phyloP scores from a whole-genome alignment of 2,797 vertebrate species.

The Rhinophrynus dorsalis region DNA sequence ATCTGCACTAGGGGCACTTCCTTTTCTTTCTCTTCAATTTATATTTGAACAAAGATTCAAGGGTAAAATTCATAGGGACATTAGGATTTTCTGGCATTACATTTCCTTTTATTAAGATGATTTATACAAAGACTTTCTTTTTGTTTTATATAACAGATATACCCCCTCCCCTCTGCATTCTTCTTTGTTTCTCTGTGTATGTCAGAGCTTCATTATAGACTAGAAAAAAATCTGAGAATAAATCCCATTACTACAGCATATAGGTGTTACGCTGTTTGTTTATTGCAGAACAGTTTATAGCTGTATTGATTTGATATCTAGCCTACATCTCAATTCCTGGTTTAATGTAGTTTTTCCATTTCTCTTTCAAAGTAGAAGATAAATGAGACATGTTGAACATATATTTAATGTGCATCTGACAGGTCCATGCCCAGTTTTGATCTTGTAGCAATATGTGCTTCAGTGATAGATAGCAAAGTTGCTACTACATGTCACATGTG shows the following conservation, averaged over 20 bases:
- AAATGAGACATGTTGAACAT: conserved; percentile 37
- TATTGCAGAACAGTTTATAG: not conserved
- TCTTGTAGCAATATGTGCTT: conserved; percentile 27
- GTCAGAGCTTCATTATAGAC: not conserved
- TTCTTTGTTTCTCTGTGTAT: not conserved
- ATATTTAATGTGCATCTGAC: conserved; percentile 56
- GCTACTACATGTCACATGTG: not conserved
- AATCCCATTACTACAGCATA: too few relatives aligned
- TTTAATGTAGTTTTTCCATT: conserved; percentile 19
- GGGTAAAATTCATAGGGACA: too few relatives aligned
- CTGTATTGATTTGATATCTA: conserved; percentile 26
- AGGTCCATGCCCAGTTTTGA: conserved; percentile 43
- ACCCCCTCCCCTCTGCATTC: conserved; percentile 6
- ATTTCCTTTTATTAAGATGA: conserved; percentile 38
- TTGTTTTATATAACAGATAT: conserved; percentile 13
- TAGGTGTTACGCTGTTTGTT: too few relatives aligned
- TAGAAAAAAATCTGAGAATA: not conserved
- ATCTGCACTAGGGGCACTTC: too few relatives aligned
- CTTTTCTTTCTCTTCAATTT: too few relatives aligned
- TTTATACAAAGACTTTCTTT: conserved; percentile 14
- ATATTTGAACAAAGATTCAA: too few relatives aligned
- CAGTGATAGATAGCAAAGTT: conserved; percentile 46
- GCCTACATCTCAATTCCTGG: conserved; percentile 28
- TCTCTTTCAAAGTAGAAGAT: conserved; percentile 49
- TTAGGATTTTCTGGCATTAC: too few relatives aligned